Evolutionary conservation across 2,797 vertebrate species (phyloP), one percentile per base, ranked within the genome.

Genomic region (Chaetodon trifasciatus): DNA sequence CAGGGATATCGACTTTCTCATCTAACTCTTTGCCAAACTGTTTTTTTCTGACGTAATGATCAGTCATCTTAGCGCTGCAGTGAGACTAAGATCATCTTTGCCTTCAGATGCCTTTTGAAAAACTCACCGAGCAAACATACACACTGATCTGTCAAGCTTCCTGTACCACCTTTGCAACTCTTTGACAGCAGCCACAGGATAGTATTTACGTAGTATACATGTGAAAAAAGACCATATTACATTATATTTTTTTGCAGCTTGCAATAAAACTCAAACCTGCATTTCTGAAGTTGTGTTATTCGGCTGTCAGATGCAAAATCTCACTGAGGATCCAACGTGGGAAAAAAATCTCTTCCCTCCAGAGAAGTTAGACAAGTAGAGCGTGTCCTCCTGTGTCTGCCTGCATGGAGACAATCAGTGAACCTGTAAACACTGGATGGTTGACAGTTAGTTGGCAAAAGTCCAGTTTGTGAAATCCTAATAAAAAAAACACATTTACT

Each of bases 251-350:
- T 55, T 57, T 50, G 60, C 8, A 35, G 28, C n/a, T 78, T 16
- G 62, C 79, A 80, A 19, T 9, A 61, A 75, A 75, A 78, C 21
- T 69, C 93, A 81, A 94, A 96, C 96, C 96, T 96, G 95, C 95
- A 96, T 96, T 35, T 91, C 69, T 28, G 83, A 82, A 71, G 89
- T 46, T 77, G 58, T 89, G 42, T 78, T 53, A 13, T 58, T 88
- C 62, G 84, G 73, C 76, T 73, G 44, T 74, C 79, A 76, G 75
- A 55, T 79, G 52, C 39, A 72, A 69, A 86, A 55, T 87, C 46
- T 80, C 44, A 63, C 56, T 53, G 58, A 67, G 57, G 82, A 85
- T 93, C 83, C 88, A 86, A 83, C 65, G 61, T 21, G 32, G 9
- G 3, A 71, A 57, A 72, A 66, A 53, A 23, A 47, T 52, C 42